These are phyloP conservation scores for Sinotaia quadrata DNA, from an alignment of 2,888 invertebrate genomes.

Conservation along the genomic window DNA sequence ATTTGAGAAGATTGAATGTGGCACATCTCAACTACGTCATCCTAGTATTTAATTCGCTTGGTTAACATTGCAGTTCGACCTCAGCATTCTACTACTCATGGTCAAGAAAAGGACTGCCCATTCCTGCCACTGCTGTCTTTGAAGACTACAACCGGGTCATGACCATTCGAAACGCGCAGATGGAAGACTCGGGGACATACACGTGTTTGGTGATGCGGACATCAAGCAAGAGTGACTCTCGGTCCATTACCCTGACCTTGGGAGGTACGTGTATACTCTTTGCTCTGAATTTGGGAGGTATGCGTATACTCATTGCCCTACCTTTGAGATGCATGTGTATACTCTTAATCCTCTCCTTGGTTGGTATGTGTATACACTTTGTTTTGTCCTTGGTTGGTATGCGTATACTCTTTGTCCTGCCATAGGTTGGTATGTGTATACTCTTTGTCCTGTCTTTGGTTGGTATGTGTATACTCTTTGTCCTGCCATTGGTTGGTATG, in stretches of 20 bases:
- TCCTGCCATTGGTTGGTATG: too few species aligned
- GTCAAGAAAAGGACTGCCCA: conserved; percentile 51
- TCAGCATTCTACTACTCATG: conserved; percentile 52
- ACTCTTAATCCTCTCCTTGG: too few species aligned
- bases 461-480: too few species aligned
- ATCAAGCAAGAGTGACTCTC: conserved; percentile 23
- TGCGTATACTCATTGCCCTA: too few species aligned
- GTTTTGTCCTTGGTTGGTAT: too few species aligned
- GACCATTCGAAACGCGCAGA: conserved; percentile 86
- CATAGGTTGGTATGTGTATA: too few species aligned
- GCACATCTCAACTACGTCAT: neutral
- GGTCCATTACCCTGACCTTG: conserved; percentile 37
- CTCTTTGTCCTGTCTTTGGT: too few species aligned
- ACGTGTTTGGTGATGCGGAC: conserved; percentile 81
- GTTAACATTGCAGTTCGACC: conserved; percentile 31
- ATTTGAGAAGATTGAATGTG: neutral
- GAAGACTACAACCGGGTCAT: conserved; percentile 88
- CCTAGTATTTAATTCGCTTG: neutral
- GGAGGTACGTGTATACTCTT: conserved; percentile 46
- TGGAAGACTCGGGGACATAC: conserved; percentile 95
- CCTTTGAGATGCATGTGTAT: too few species aligned
- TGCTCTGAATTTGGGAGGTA: too few species aligned
- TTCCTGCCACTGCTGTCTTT: conserved; percentile 83
- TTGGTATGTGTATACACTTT: too few species aligned
- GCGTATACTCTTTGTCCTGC: too few species aligned